Conservation (phyloP, 1,140 invertebrate species). For the Calliphora vicina region DNA sequence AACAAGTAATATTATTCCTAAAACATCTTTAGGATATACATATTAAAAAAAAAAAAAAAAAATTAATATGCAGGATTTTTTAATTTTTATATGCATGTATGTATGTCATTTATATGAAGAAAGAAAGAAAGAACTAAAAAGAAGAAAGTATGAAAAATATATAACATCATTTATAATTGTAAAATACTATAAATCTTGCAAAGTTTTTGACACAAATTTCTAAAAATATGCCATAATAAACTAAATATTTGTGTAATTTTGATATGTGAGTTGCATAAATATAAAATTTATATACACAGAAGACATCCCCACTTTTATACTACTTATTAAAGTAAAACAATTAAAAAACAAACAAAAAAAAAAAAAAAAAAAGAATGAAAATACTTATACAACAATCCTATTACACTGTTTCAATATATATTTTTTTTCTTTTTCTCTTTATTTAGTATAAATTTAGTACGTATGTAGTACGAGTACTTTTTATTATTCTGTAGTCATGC, state of each 20-base stretch:
- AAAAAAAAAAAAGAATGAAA: neutral
- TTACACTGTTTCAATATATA: neutral
- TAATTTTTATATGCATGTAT: constrained; percentile 26
- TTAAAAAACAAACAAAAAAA: neutral
- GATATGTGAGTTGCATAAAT: constrained; percentile 23
- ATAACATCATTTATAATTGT: constrained; percentile 7
- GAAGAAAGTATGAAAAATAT: neutral
- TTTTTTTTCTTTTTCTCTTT: neutral
- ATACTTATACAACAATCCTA: constrained; percentile 17
- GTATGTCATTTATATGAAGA: constrained; percentile 21
- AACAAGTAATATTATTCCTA: constrained; percentile 5
- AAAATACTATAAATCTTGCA: constrained; percentile 27
- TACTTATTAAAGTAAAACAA: constrained; percentile 23
- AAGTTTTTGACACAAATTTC: neutral
- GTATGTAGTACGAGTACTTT: neutral
- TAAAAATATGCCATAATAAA: constrained; percentile 27
- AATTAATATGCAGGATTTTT: constrained; percentile 15
- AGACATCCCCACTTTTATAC: constrained; percentile 21
- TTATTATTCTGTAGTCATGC: neutral
- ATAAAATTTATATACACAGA: constrained; percentile 34
- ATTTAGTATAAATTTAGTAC: neutral
- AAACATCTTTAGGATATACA: neutral
- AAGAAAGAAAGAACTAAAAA: neutral
- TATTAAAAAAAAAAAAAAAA: too few relatives aligned
- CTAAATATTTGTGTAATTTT: constrained; percentile 30